Percentiles rank a stretch among this genome's conserved stretches.
These are phyloP conservation scores for Volucella inflata DNA, from an alignment of 2,888 invertebrate species.

Conservation along the genomic window DNA sequence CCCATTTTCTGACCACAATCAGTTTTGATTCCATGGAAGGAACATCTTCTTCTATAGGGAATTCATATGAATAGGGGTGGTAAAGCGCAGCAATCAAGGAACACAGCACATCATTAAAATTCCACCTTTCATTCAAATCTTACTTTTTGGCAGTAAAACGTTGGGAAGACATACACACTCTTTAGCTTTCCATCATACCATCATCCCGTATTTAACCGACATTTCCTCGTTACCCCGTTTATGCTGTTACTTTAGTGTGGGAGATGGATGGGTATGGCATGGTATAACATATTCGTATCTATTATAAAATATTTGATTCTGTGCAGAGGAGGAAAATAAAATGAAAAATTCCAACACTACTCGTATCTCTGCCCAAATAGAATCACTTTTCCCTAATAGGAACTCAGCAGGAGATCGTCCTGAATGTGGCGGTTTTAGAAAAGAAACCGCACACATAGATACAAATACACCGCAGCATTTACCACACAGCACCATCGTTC, in stretches of 20 bases:
- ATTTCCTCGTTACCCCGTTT: slow-evolving; percentile 44
- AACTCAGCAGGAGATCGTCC: slow-evolving; percentile 50
- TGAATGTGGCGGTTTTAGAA: slow-evolving; percentile 51
- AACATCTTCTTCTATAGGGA: not conserved
- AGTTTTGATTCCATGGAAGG: not conserved
- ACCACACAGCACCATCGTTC: too few relatives aligned
- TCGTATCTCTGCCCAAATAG: slow-evolving; percentile 55
- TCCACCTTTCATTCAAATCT: slow-evolving; percentile 21
- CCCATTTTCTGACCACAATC: slow-evolving; percentile 10
- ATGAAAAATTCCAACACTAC: slow-evolving; percentile 14
- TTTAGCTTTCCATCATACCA: too few relatives aligned
- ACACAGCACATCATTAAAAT: slow-evolving; percentile 60
- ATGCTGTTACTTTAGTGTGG: not conserved
- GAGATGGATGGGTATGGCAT: slow-evolving; percentile 36
- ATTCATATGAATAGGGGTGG: not conserved
- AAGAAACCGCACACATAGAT: slow-evolving; percentile 41
- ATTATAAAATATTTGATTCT: slow-evolving; percentile 36
- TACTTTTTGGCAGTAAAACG: slow-evolving; percentile 30
- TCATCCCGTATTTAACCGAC: slow-evolving; percentile 40
- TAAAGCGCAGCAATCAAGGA: slow-evolving; percentile 46
- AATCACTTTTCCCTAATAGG: slow-evolving; percentile 56
- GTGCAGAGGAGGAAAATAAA: not conserved
- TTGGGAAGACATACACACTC: not conserved
- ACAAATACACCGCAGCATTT: not conserved
- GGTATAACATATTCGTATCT: slow-evolving; percentile 2